These are phyloP conservation scores for Drosophila malerkotliana DNA, from an alignment of 1,140 invertebrate genomes.

Conservation along the genomic window DNA sequence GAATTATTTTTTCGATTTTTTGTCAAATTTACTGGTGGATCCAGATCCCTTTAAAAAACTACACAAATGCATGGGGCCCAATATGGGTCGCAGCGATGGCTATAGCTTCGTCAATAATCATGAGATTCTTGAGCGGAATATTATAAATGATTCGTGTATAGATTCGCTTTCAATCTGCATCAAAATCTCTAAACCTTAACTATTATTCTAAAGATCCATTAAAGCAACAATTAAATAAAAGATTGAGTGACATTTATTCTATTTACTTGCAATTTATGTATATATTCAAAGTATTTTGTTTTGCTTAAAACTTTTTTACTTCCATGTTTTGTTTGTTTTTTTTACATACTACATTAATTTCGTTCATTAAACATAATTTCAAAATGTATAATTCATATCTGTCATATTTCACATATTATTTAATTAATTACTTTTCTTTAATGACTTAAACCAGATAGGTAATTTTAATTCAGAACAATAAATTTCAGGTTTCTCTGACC, in stretches of 20 bases:
- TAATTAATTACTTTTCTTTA: conserved; percentile 41
- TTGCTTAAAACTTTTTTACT: conserved; percentile 56
- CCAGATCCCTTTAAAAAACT: too few relatives aligned
- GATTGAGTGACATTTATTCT: conserved; percentile 80
- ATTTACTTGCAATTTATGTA: conserved; percentile 81
- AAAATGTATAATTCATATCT: conserved; percentile 63
- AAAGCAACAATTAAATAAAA: conserved; percentile 65
- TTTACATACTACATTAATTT: conserved; percentile 79
- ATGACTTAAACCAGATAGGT: conserved; percentile 47
- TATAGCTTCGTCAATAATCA: too few relatives aligned
- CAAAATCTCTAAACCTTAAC: neutral
- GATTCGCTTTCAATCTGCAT: too few relatives aligned
- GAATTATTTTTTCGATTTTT: too few relatives aligned
- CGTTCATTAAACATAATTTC: conserved; percentile 69
- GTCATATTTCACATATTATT: conserved; percentile 44
- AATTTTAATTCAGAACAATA: conserved; percentile 23
- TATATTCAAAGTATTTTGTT: conserved; percentile 76
- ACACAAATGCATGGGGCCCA: too few relatives aligned
- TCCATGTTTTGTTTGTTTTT: conserved; percentile 57
- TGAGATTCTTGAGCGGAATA: neutral
- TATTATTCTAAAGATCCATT: conserved; percentile 20
- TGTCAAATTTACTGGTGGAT: too few relatives aligned
- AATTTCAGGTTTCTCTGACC: conserved; percentile 13
- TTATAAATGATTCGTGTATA: neutral
- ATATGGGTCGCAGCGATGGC: too few relatives aligned